Conservation (phyloP, 2,888 invertebrate species). For the Cheilosia vernalis region DNA sequence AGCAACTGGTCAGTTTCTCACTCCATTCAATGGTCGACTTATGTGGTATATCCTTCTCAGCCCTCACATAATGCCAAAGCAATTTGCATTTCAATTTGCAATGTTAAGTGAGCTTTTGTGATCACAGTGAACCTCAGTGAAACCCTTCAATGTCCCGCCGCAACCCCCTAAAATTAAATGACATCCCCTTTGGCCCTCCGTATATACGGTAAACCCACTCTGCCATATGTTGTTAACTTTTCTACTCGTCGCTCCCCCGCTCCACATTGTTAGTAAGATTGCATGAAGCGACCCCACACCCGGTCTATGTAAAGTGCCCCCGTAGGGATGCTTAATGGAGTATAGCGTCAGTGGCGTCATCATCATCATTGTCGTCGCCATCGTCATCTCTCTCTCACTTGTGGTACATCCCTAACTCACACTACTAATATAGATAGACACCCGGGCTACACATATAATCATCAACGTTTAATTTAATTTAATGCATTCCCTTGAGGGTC, state of each 20-base stretch:
- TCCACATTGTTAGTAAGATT: conserved; percentile 42
- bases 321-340: conserved; percentile 71
- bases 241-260: neutral
- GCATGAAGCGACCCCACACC: conserved; percentile 37
- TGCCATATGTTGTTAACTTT: conserved; percentile 49
- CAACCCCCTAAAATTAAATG: conserved; percentile 48
- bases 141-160: conserved; percentile 27
- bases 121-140: conserved; percentile 56
- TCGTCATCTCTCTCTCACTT: conserved; percentile 17
- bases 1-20: conserved; percentile 58
- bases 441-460: conserved; percentile 65
- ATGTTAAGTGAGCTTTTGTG: conserved; percentile 74
- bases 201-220: neutral
- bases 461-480: conserved; percentile 75
- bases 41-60: conserved; percentile 30
- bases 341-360: conserved; percentile 72
- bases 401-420: conserved; percentile 23
- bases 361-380: conserved; percentile 45
- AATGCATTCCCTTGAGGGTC: conserved; percentile 72
- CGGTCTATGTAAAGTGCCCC: conserved; percentile 45
- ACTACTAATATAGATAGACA: conserved; percentile 9
- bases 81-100: conserved; percentile 75
- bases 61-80: conserved; percentile 62
- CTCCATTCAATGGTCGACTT: conserved; percentile 11
- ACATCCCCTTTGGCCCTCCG: neutral